Base-by-base conservation (phyloP, 2,113 vertebrate species). In the Promerops cafer region DNA sequence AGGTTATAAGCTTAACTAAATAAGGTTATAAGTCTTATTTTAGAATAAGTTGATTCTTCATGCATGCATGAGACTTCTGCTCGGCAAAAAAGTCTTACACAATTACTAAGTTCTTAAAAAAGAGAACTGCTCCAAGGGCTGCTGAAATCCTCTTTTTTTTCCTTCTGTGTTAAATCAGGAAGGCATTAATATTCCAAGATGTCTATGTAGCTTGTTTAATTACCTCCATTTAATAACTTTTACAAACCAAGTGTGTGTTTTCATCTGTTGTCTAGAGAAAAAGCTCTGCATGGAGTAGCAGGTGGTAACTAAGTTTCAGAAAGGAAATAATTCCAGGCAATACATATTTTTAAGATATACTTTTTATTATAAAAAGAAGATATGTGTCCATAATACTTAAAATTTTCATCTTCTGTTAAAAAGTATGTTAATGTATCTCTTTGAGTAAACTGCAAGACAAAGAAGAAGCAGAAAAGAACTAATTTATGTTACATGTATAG, bases 1-100 rank as follows among this genome's bases (percentile, higher is more conserved):
- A 22, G 9, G 3, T 57, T 83, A 30, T 49, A 69, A 85, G n/a
- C 0, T 0, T 26, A 28, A n/a, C n/a, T n/a, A n/a, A n/a, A n/a
- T n/a, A n/a, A n/a, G n/a, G n/a, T n/a, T n/a, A n/a, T n/a, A n/a
- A n/a, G n/a, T n/a, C 7, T 81, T 2, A 33, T 70, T 86, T 53
- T 66, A 63, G 19, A 35, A 9, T 20, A 49, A 59, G 6, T 30
- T 86, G 33, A 42, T 44, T 83, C 30, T 80, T 86, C 6, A 6
- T 19, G 13, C 53, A 39, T 81, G 11, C 28, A 17, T 3, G 8
- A 47, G 27, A 63, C 42, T 69, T 27, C 9, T 28, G n/a, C 1
- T 2, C 11, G 7, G 33, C 59, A 49, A n/a, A 20, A 13, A 68
- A 14, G 2, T 33, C n/a, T 64, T 47, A 33, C 7, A 22, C 2